phyloP scores from a whole-genome alignment of 2,888 invertebrate genomes.

The Apocheima hispidaria region DNA sequence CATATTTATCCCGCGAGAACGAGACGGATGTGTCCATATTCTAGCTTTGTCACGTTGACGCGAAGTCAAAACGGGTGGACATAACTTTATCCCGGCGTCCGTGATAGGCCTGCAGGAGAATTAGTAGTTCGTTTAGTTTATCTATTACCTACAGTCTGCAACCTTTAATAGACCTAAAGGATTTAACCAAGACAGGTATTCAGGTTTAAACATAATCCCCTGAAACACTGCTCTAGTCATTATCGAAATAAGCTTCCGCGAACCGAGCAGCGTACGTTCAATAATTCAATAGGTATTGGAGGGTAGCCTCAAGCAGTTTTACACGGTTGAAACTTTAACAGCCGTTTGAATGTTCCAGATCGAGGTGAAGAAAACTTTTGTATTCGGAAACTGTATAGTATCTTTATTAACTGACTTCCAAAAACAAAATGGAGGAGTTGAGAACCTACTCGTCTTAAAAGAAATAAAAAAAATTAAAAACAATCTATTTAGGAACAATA shows the following conservation, averaged over 20 bases:
- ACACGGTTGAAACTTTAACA: conserved; percentile 14
- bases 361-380: conserved; percentile 4
- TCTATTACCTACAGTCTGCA: neutral
- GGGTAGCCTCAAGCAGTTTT: conserved; percentile 12
- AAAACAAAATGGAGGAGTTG: no score
- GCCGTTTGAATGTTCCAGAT: conserved; percentile 10
- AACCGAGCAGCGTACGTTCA: conserved; percentile 12
- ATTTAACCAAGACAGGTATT: conserved; percentile 19
- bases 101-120: no score
- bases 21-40: no score
- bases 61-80: no score
- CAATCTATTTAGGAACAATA: no score
- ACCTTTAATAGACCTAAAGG: conserved; percentile 24
- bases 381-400: neutral
- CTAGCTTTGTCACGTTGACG: no score
- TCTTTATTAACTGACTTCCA: no score
- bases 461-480: no score
- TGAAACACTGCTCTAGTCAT: conserved; percentile 15
- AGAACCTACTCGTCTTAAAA: no score
- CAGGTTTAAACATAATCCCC: conserved; percentile 11
- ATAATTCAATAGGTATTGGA: conserved; percentile 20
- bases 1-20: no score
- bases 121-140: no score
- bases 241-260: conserved; percentile 24
- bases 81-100: no score